Percentiles rank a stretch among this genome's conserved stretches.
Conservation (phyloP, 53 echinoderm and acorn worm species). For the Astropecten irregularis region DNA sequence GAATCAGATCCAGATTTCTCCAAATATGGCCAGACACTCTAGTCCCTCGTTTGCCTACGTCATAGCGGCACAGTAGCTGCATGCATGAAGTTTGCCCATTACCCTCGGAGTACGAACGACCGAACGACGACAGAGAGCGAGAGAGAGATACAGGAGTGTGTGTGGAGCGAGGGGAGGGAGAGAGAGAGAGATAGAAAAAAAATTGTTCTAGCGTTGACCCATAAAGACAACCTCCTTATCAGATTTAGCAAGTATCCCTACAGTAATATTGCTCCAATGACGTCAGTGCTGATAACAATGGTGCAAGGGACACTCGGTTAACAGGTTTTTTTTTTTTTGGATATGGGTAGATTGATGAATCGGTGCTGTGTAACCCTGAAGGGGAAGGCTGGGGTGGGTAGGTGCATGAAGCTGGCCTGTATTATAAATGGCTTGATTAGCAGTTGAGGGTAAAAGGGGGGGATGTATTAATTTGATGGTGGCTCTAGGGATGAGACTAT, state of each 20-base stretch:
- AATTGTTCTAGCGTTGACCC: slow-evolving; percentile 41
- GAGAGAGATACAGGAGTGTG: too few relatives aligned
- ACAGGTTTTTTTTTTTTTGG: slow-evolving; percentile 19
- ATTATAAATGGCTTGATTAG: slow-evolving; percentile 26
- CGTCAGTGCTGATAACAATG: slow-evolving; percentile 56
- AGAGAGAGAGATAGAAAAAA: not conserved
- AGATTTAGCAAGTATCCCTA: slow-evolving; percentile 47
- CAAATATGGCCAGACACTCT: slow-evolving; percentile 56
- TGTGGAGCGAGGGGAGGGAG: not conserved
- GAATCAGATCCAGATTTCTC: slow-evolving; percentile 43
- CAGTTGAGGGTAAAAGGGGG: not conserved
- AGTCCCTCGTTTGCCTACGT: slow-evolving; percentile 36
- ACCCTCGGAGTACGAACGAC: slow-evolving; percentile 36
- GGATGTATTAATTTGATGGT: not conserved
- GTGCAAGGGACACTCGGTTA: slow-evolving; percentile 35
- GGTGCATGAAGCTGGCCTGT: not conserved
- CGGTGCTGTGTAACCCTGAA: slow-evolving; percentile 27
- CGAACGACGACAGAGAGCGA: not conserved
- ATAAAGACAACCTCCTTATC: slow-evolving; percentile 54
- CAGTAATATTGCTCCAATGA: slow-evolving; percentile 33
- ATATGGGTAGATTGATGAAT: slow-evolving; percentile 29
- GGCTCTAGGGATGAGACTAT: not conserved
- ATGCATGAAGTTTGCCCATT: slow-evolving; percentile 51
- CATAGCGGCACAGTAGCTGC: slow-evolving; percentile 49
- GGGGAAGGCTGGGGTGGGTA: not conserved